Base-by-base conservation (phyloP, 2,888 invertebrate species). In the Thera obeliscata region DNA sequence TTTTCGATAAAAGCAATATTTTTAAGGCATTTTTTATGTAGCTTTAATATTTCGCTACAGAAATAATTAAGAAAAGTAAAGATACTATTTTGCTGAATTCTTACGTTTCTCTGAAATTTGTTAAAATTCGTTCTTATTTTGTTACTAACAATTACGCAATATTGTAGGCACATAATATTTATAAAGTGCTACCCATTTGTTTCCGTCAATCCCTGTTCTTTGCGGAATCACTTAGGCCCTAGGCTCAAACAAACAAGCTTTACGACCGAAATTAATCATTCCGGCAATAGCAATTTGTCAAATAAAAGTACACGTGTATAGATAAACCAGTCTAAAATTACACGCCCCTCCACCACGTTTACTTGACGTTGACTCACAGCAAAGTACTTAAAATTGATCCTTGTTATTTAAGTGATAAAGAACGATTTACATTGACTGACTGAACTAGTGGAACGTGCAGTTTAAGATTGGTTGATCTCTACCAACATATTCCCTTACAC, bases 231-330 rank as follows among this genome's bases (percentile, higher is more conserved):
- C 63, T 52, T 48, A 58, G 58, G 11, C 38, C 63, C 56, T 36
- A 57, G 58, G 35, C 22, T 52, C 48, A 48, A 9, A 58, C 38
- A 22, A 36, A 35, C 38, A 38, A 49, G 7, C 48, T 55, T 64
- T 49, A 65, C 59, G 55, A 55, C 48, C 7, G 12, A 49, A 49
- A 65, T 65, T 50, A 60, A 65, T 65, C 65, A 65, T 56, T 41
- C 35, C 50, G 50, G 43, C 41, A 43, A 43, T 50, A 11, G 12
- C 35, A 50, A 65, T 65, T 50, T 60, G 41, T 61, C 43, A 60
- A n/a, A 50, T 7, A 35, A 49, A 58, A 2, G 6, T 33, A 9
- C 43, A 9, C 43, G 43, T 46, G 9, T 5, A 7, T 41, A 41
- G 22, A 22, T 22, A 22, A 22, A 22, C 22, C 22, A 22, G 22